Conservation (phyloP, 2,113 vertebrate species). For the Platichthys stellatus region DNA sequence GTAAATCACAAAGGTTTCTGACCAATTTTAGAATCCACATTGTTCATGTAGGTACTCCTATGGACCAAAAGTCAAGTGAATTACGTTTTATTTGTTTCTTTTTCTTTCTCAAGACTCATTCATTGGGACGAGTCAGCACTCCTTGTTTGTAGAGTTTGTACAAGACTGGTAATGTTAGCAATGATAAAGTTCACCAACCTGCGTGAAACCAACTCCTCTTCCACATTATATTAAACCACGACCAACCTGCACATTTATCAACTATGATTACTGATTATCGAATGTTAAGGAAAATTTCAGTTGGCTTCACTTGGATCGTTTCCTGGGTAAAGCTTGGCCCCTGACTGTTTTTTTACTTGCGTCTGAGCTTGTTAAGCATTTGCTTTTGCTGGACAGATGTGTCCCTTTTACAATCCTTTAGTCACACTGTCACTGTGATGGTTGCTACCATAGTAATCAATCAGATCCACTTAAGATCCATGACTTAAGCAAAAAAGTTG, state of each 20-base stretch:
- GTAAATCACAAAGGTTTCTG: neutral
- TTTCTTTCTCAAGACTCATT: neutral
- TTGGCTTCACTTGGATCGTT: constrained; percentile 3
- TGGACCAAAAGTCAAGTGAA: neutral
- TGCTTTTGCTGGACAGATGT: constrained; percentile 54
- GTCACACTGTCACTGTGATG: constrained; percentile 61
- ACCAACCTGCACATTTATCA: neutral
- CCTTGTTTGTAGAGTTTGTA: neutral
- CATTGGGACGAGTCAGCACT: neutral
- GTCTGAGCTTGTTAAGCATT: constrained; percentile 26
- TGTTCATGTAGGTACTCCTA: neutral
- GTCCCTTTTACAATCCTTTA: constrained; percentile 57
- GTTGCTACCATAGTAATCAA: constrained; percentile 64
- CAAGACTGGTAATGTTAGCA: neutral
- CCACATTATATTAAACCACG: neutral
- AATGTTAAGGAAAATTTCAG: neutral
- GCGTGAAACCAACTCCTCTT: neutral
- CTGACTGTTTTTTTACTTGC: constrained; percentile 1
- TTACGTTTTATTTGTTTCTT: neutral
- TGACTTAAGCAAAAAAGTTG: constrained; percentile 23
- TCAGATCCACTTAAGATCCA: constrained; percentile 63
- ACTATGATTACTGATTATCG: neutral
- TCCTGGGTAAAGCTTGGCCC: neutral
- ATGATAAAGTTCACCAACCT: neutral
- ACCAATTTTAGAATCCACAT: neutral